Percentiles rank a stretch among this genome's conserved stretches.
Conservation (phyloP, 2,888 invertebrate species). For the Melinaea marsaeus region DNA sequence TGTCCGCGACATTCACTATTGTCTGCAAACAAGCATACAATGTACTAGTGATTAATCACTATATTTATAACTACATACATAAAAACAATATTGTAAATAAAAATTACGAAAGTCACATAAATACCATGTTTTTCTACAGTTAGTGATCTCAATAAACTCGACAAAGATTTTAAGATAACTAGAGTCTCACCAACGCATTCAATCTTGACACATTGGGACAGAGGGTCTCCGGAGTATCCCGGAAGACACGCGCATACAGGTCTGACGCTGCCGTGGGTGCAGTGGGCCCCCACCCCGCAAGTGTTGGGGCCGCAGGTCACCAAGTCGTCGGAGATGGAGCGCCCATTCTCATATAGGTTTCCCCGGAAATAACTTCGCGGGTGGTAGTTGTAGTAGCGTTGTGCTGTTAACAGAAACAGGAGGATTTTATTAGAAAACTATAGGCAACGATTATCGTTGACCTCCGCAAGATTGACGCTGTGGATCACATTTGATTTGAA, state of each 20-base stretch:
- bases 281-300: conserved; percentile 83
- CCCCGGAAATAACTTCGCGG: conserved; percentile 54
- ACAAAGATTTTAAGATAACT: not conserved
- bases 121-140: too few species aligned
- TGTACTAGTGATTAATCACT: not conserved
- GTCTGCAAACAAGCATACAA: conserved; percentile 56
- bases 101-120: too few species aligned
- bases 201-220: conserved; percentile 83
- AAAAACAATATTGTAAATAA: too few species aligned
- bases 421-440: too few species aligned
- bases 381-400: conserved; percentile 60
- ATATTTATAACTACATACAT: too few species aligned
- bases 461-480: too few species aligned
- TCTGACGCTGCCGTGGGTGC: conserved; percentile 81
- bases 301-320: conserved; percentile 79
- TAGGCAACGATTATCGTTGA: too few species aligned
- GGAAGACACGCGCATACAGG: conserved; percentile 89
- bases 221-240: conserved; percentile 88
- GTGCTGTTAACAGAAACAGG: conserved; percentile 42
- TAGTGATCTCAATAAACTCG: too few species aligned
- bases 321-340: conserved; percentile 65
- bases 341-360: conserved; percentile 66
- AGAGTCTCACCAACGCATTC: conserved; percentile 81
- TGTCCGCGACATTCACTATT: conserved; percentile 86
- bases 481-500: too few species aligned